A percentile compares a stretch with the other conserved stretches of the same genome.
phyloP scores from a whole-genome alignment of 2,888 invertebrate genomes.

The Acronicta alni region DNA sequence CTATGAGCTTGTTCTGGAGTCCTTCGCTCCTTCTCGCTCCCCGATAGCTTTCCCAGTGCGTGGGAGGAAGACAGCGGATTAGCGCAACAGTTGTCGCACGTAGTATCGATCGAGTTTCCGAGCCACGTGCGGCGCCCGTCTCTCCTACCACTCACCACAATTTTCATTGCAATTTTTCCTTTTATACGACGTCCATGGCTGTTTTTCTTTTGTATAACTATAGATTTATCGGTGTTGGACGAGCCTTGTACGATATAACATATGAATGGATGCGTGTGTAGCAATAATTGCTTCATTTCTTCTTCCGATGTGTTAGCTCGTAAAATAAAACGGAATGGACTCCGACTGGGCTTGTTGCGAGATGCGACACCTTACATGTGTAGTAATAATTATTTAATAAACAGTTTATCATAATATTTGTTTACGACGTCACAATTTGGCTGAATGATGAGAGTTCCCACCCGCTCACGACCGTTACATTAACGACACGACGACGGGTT shows the following conservation, averaged over 20 bases:
- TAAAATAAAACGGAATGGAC: constrained; percentile 71
- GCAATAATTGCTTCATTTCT: constrained; percentile 75
- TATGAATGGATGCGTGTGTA: constrained; percentile 41
- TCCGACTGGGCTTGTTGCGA: constrained; percentile 16
- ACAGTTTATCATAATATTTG: constrained; percentile 12
- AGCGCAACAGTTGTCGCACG: constrained; percentile 87
- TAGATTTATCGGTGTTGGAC: constrained; percentile 27
- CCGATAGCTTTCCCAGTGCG: constrained; percentile 28
- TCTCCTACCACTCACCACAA: constrained; percentile 59
- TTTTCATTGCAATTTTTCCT: constrained; percentile 56
- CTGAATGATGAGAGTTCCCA: neutral
- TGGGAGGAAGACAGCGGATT: constrained; percentile 64
- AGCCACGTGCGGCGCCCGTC: constrained; percentile 80
- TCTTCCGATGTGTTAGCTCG: constrained; percentile 64
- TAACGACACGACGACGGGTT: too few relatives aligned
- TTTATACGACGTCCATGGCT: constrained; percentile 56
- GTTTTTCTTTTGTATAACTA: constrained; percentile 15
- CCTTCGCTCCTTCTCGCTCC: constrained; percentile 70
- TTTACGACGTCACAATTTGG: constrained; percentile 8
- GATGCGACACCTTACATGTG: constrained; percentile 24
- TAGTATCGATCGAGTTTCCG: constrained; percentile 78
- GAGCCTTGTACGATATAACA: constrained; percentile 47
- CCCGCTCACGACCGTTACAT: too few relatives aligned
- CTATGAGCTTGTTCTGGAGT: constrained; percentile 75
- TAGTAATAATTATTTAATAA: constrained; percentile 29